phyloP scores from a whole-genome alignment of 1,140 invertebrate species.

The Drosophila pallidifrons region DNA sequence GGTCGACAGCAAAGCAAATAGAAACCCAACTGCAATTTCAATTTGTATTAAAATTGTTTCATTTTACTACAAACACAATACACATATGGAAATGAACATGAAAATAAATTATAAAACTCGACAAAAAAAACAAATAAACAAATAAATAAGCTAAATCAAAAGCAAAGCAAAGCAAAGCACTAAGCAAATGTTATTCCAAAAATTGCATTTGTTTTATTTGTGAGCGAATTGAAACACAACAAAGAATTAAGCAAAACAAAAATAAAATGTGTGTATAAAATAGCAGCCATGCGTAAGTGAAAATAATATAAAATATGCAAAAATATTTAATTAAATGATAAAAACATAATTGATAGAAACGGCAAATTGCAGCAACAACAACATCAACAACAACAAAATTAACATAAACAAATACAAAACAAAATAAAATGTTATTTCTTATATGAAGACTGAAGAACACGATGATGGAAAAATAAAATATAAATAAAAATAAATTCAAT shows the following conservation, averaged over 20 bases:
- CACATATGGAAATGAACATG: conserved; percentile 26
- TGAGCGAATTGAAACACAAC: conserved; percentile 32
- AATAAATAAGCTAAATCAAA: conserved; percentile 63
- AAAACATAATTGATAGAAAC: conserved; percentile 29
- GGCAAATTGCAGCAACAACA: conserved; percentile 39
- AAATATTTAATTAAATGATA: conserved; percentile 69
- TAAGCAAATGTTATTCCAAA: conserved; percentile 44
- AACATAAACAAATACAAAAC: conserved; percentile 47
- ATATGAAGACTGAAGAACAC: conserved; percentile 84
- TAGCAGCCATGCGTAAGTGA: conserved; percentile 54
- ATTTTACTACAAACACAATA: conserved; percentile 46
- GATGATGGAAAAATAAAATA: conserved; percentile 74
- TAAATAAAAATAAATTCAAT: conserved; percentile 40
- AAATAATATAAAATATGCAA: conserved; percentile 63
- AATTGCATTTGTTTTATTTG: conserved; percentile 38
- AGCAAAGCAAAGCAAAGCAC: conserved; percentile 35
- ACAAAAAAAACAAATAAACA: conserved; percentile 38
- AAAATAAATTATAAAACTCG: conserved; percentile 18
- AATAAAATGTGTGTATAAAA: conserved; percentile 56
- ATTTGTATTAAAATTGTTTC: conserved; percentile 59
- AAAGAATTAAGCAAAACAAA: conserved; percentile 32
- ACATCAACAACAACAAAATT: conserved; percentile 41
- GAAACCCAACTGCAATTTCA: conserved; percentile 37
- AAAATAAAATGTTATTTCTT: conserved; percentile 84
- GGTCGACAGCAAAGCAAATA: conserved; percentile 55